Evolutionary conservation across 2,113 vertebrate genomes (phyloP).

Genomic region (Grallaria varia): DNA sequence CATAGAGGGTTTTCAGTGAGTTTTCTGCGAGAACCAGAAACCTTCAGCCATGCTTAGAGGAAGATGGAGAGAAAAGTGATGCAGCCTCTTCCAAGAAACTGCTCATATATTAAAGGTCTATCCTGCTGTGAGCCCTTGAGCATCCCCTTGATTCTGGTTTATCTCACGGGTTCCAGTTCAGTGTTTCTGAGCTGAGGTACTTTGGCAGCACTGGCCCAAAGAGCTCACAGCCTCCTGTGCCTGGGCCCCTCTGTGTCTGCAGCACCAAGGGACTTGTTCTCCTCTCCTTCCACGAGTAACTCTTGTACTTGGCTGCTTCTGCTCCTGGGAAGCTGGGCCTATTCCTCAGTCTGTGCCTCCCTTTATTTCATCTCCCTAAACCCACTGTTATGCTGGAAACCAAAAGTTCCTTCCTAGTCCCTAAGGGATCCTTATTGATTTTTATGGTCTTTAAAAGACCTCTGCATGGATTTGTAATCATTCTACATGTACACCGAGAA

Average conservation of each 20-base stretch:
- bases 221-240: neutral
- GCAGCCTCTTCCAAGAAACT: neutral
- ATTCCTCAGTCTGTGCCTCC: neutral
- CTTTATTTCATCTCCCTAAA: neutral
- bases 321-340: neutral
- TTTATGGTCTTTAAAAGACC: constrained; percentile 51
- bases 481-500: constrained; percentile 8
- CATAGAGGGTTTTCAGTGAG: neutral
- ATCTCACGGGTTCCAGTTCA: neutral
- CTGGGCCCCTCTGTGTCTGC: neutral
- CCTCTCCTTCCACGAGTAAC: neutral
- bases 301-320: neutral
- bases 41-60: neutral
- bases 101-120: neutral
- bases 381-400: neutral
- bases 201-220: neutral
- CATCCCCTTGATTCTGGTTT: neutral
- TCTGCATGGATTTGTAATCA: constrained; percentile 48
- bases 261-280: neutral
- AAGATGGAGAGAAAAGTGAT: neutral
- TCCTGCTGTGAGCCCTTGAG: neutral
- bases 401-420: neutral
- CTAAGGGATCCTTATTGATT: constrained; percentile 11
- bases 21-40: neutral
- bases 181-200: neutral